Evolutionary conservation across 2,888 invertebrate genomes (phyloP), one percentile per base, ranked within the genome.

Genomic region (Tenthredo notha): DNA sequence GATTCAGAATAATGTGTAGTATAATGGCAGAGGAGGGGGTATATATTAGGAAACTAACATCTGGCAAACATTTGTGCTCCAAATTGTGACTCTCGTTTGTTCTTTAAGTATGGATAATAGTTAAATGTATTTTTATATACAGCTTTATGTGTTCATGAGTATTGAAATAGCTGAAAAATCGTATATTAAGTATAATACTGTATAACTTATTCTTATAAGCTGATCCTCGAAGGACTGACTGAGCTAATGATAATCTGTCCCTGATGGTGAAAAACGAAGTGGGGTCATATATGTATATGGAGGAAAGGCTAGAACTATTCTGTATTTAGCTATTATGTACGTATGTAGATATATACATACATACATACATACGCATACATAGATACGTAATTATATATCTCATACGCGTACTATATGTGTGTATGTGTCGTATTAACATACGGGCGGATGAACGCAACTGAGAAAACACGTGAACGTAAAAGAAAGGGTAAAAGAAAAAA

Each of bases 381-480:
- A 12, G n/a, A 25, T 61, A 25, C 25, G 21, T 61, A 61, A 25
- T 21, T 21, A 61, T 21, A 61, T 21, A n/a, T 50, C 50, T 50
- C 5, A 50, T 6, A 50, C 50, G 54, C 50, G 37, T 37, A 37
- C 37, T 37, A 33, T 33, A 67, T 67, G 18, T 29, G 15, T 67
- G 6, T 61, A 12, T 61, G 10, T 25, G 25, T 61, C 25, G 61
- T 33, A 67, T 67, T 33, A 33, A 67, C 67, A 67, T 67, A 67
- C 33, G 33, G 67, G 67, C 67, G 67, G 61, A 61, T 61, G 61
- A 61, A 61, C 61, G 77, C 77, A 47, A 54, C 77, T 47, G 77
- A 77, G 77, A 77, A 77, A 77, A 77, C 77, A 77, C 77, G 77
- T 77, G 77, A 67, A 25, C 50, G 77, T 25, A n/a, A 40, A 29